Conservation (phyloP, 1,140 invertebrate species). For the Amyelois transitella region DNA sequence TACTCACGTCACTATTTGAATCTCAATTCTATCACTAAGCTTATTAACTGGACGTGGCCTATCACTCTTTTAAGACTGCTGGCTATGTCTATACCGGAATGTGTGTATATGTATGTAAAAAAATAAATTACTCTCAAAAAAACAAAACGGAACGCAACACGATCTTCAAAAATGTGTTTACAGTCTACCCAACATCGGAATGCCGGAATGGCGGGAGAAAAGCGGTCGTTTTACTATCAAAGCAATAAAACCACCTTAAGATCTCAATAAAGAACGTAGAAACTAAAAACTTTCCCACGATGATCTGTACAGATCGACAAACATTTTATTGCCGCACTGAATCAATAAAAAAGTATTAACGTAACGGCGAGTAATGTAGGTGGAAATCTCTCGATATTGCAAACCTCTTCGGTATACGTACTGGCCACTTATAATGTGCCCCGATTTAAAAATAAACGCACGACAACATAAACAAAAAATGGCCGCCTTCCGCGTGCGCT, state of each 20-base stretch:
- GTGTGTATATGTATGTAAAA: not conserved
- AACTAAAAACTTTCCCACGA: conserved; percentile 18
- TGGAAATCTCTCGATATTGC: conserved; percentile 37
- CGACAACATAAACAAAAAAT: conserved; percentile 34
- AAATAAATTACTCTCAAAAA: not conserved
- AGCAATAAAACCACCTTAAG: not conserved
- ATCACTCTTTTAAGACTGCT: too few relatives aligned
- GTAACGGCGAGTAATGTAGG: conserved; percentile 18
- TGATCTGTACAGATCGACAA: conserved; percentile 11
- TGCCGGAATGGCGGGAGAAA: not conserved
- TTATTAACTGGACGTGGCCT: too few relatives aligned
- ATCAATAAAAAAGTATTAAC: conserved; percentile 16
- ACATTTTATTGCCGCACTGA: conserved; percentile 18
- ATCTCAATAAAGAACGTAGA: conserved; percentile 10
- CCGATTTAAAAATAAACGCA: conserved; percentile 59
- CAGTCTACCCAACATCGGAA: not conserved
- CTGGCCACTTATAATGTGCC: conserved; percentile 62
- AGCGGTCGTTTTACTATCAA: not conserved
- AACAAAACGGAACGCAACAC: not conserved
- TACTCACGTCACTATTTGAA: too few relatives aligned
- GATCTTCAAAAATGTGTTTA: not conserved
- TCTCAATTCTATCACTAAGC: too few relatives aligned
- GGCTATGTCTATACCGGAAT: too few relatives aligned
- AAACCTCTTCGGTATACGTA: conserved; percentile 24
- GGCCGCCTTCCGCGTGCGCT: conserved; percentile 13